Base-by-base conservation (phyloP, 2,888 invertebrate genomes). In the Harpalus rubripes region DNA sequence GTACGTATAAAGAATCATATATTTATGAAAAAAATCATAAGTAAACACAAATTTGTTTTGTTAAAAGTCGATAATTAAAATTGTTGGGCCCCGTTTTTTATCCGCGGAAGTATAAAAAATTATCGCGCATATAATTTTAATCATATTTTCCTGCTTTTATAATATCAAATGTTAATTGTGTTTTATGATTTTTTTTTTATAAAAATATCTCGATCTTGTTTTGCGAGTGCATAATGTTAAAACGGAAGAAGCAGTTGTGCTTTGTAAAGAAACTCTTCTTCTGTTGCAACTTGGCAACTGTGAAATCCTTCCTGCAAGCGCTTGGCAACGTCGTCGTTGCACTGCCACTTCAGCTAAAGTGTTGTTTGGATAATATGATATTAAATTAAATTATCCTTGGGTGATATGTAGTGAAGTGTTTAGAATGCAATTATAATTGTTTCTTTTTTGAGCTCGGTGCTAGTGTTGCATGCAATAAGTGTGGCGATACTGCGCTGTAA, bases 271-370 rank as follows among this genome's bases (percentile, higher is more conserved):
- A 18, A 74, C 72, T n/a, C 44, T 74, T 10, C 16, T 15, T 32
- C 4, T 7, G 7, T 68, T 12, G n/a, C n/a, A n/a, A 15, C 12
- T 63, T 68, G 72, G 72, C 72, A 44, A 74, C 68, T 39, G 18
- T 74, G 72, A 44, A 74, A 74, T 74, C 16, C 44, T 74, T 41
- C 72, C 44, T 41, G 68, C 8, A 4, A 16, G 44, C 41, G 16
- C 52, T 52, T 74, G 72, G 72, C 65, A 44, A 44, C 65, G 63
- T 18, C 65, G 63, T 18, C 26, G 58, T 80, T 85, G 85, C 83
- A 86, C 65, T 86, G 86, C 84, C 78, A 78, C 78, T 78, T 18
- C 78, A 78, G 32, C 78, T 78, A 78, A 74, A 78, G 78, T 58
- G 78, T 56, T 78, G 78, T 78, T 78, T 78, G 78, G 78, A 78